Percentiles rank a stretch among this genome's conserved stretches.
Conservation (phyloP, 2,797 vertebrate species). For the Pangasius larnaudii region DNA sequence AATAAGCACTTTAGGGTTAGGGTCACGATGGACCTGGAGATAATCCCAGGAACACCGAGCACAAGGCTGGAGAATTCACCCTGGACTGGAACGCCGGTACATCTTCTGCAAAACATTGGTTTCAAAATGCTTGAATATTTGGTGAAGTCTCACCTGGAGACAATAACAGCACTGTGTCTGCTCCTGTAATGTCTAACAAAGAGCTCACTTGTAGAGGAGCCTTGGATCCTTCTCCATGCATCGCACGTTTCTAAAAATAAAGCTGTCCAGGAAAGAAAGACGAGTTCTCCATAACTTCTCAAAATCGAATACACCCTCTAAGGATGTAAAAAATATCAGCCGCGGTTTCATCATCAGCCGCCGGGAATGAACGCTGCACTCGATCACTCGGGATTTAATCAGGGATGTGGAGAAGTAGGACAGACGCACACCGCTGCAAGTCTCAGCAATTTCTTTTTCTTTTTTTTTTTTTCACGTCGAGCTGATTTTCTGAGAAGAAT, state of each 20-base stretch:
- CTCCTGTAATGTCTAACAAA: not conserved
- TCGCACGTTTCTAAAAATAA: not conserved
- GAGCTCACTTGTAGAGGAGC: not conserved
- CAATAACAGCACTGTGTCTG: not conserved
- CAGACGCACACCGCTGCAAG: not conserved
- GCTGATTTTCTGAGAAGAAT: not conserved
- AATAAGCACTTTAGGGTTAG: not conserved
- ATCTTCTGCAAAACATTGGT: not conserved
- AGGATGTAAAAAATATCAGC: constrained; percentile 25
- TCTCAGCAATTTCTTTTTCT: not conserved
- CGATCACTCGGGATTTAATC: constrained; percentile 13
- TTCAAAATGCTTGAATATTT: not conserved
- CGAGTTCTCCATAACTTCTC: not conserved
- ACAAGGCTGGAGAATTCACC: not conserved
- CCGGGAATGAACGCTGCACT: constrained; percentile 14
- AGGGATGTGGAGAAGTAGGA: constrained; percentile 10
- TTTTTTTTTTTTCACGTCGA: not conserved
- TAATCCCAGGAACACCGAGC: not conserved
- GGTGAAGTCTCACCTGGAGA: not conserved
- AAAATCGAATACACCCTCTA: not conserved
- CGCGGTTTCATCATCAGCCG: constrained; percentile 6
- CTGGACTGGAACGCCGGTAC: not conserved
- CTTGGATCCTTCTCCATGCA: not conserved
- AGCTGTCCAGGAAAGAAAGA: not conserved
- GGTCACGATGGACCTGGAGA: not conserved